Evolutionary conservation across 2,888 invertebrate species (phyloP).

Genomic region (Theretra japonica): DNA sequence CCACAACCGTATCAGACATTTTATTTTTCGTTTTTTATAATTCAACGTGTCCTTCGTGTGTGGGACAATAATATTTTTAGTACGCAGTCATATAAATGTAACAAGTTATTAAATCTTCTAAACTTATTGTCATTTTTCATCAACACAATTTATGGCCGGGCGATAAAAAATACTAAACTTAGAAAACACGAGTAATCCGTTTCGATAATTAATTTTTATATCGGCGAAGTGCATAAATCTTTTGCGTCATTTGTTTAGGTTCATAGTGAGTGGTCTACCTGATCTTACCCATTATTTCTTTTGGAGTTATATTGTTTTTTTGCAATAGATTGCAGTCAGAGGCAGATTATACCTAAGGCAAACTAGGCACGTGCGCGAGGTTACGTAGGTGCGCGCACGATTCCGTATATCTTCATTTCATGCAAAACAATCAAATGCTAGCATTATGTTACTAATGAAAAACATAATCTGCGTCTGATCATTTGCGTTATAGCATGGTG

Average conservation of each 20-base stretch:
- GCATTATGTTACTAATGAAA: too few relatives aligned
- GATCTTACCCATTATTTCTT: neutral
- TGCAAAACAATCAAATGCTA: too few relatives aligned
- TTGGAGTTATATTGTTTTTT: too few relatives aligned
- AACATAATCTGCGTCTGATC: too few relatives aligned
- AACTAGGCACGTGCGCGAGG: too few relatives aligned
- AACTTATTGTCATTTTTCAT: slow-evolving; percentile 12
- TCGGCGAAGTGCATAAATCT: neutral
- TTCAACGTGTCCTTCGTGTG: neutral
- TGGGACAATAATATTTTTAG: slow-evolving; percentile 3
- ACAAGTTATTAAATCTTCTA: neutral
- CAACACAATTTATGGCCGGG: neutral
- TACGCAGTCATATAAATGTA: neutral
- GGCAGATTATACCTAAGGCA: too few relatives aligned
- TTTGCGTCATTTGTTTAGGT: neutral
- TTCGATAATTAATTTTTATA: neutral
- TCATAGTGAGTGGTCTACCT: neutral
- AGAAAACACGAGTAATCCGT: neutral
- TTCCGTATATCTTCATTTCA: too few relatives aligned
- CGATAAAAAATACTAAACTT: neutral
- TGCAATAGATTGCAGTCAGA: too few relatives aligned
- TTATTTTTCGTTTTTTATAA: neutral
- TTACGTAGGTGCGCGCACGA: too few relatives aligned
- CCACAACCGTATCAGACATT: neutral
- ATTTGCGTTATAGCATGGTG: too few relatives aligned